These are phyloP conservation scores for Drosophila pseudoobscura DNA, from an alignment of 1,140 invertebrate genomes.

Conservation along the genomic window DNA sequence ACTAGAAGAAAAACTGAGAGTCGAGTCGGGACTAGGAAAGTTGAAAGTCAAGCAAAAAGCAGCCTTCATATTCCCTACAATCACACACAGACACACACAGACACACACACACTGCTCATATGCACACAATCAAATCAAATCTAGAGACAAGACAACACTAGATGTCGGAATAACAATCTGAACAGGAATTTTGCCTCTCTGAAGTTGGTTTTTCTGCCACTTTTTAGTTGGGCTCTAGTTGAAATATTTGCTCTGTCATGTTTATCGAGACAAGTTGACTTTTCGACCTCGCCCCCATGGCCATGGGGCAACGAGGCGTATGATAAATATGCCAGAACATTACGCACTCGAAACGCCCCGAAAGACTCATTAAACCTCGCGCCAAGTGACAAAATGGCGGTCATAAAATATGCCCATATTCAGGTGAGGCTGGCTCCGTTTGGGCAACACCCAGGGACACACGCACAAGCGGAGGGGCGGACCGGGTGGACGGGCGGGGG, in stretches of 20 bases:
- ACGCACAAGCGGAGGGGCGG: slow-evolving; percentile 15
- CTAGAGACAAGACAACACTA: slow-evolving; percentile 5
- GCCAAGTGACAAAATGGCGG: slow-evolving; percentile 29
- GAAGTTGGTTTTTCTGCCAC: slow-evolving; percentile 15
- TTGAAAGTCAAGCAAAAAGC: slow-evolving; percentile 31
- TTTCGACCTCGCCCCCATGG: slow-evolving; percentile 22
- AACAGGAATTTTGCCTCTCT: neutral
- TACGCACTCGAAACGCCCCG: slow-evolving; percentile 22
- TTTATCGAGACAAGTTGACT: slow-evolving; percentile 45
- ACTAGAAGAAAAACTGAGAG: slow-evolving; percentile 39
- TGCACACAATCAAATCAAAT: slow-evolving; percentile 50
- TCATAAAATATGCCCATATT: slow-evolving; percentile 35
- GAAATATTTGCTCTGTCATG: slow-evolving; percentile 32
- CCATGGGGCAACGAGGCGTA: slow-evolving; percentile 6
- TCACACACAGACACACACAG: neutral
- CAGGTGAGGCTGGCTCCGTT: slow-evolving; percentile 16
- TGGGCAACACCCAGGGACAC: slow-evolving; percentile 19
- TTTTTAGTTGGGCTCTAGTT: slow-evolving; percentile 28
- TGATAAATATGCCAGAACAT: slow-evolving; percentile 36
- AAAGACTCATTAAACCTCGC: slow-evolving; percentile 58
- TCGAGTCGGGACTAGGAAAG: neutral
- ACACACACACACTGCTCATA: neutral
- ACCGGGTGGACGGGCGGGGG: slow-evolving; percentile 24
- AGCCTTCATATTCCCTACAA: neutral
- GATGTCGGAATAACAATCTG: slow-evolving; percentile 27